phyloP scores from a whole-genome alignment of 1,140 invertebrate genomes.

The Subanguina moxae region DNA sequence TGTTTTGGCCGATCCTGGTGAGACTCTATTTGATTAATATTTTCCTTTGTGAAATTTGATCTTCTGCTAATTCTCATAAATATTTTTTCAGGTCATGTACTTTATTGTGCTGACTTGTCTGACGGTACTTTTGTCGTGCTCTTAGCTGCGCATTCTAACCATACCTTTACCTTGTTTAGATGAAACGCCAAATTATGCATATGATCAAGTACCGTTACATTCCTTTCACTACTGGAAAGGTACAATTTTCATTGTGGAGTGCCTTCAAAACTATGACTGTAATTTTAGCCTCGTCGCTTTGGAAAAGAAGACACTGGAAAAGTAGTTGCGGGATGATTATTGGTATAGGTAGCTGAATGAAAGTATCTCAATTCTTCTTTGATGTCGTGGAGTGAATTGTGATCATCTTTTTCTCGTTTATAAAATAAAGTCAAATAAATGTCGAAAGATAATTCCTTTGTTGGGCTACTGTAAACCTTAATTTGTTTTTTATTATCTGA shows the following conservation, averaged over 20 bases:
- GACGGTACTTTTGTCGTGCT: constrained; percentile 63
- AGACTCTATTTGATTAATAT: too few relatives aligned
- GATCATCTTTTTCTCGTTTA: too few relatives aligned
- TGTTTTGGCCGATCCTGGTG: constrained; percentile 95
- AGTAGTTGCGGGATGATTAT: constrained; percentile 46
- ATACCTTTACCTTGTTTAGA: constrained; percentile 59
- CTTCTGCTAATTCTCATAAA: too few relatives aligned
- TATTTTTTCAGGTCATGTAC: constrained; percentile 91
- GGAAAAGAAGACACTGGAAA: constrained; percentile 62
- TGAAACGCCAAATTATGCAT: constrained; percentile 99
- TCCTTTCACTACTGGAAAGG: constrained; percentile 92
- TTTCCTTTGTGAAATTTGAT: constrained; percentile 71
- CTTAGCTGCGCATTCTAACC: too few relatives aligned
- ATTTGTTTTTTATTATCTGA: neutral
- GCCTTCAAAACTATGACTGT: neutral
- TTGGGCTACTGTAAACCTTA: too few relatives aligned
- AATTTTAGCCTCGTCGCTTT: constrained; percentile 65
- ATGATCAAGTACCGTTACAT: constrained; percentile 99
- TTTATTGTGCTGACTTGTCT: constrained; percentile 96
- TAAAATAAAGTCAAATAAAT: too few relatives aligned
- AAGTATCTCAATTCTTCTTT: too few relatives aligned
- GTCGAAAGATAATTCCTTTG: too few relatives aligned
- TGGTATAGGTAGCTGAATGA: too few relatives aligned
- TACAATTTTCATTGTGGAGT: neutral
- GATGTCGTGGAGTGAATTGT: too few relatives aligned